These are phyloP conservation scores for Acanthurus lineatus DNA, from an alignment of 2,797 vertebrate genomes.

Conservation along the genomic window DNA sequence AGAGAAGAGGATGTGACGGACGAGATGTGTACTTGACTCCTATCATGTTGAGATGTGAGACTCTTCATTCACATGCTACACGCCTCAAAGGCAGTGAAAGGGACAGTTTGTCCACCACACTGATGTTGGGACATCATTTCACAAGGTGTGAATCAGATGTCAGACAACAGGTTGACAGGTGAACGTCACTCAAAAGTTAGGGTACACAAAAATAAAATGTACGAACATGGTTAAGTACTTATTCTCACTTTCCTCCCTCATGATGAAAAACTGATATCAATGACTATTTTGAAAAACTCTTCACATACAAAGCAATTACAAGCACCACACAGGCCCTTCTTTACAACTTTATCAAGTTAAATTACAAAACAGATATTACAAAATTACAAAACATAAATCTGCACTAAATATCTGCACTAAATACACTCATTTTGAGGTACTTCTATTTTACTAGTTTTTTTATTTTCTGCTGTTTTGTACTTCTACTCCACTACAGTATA, in stretches of 20 bases:
- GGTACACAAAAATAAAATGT: slow-evolving; percentile 33
- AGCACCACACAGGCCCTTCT: slow-evolving; percentile 8
- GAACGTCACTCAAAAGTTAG: background rate
- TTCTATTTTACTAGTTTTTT: background rate
- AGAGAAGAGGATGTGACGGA: too few species aligned
- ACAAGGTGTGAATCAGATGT: background rate
- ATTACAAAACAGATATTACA: slow-evolving; percentile 15
- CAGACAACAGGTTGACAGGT: background rate
- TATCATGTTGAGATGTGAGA: too few species aligned
- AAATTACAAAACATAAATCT: background rate
- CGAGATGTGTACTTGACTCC: too few species aligned
- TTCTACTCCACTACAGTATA: background rate
- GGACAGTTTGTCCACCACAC: too few species aligned
- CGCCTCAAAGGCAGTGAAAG: too few species aligned
- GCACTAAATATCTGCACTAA: background rate
- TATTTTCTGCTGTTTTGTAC: background rate
- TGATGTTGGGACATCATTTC: too few species aligned
- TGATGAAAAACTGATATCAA: slow-evolving; percentile 35
- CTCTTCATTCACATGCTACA: too few species aligned
- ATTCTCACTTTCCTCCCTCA: slow-evolving; percentile 36
- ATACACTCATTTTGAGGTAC: background rate
- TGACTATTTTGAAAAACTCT: too few species aligned
- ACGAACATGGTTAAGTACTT: slow-evolving; percentile 41
- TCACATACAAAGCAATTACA: slow-evolving; percentile 26
- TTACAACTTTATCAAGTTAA: slow-evolving; percentile 66